phyloP scores from a whole-genome alignment of 2,113 vertebrate species.

The Origma solitaria region DNA sequence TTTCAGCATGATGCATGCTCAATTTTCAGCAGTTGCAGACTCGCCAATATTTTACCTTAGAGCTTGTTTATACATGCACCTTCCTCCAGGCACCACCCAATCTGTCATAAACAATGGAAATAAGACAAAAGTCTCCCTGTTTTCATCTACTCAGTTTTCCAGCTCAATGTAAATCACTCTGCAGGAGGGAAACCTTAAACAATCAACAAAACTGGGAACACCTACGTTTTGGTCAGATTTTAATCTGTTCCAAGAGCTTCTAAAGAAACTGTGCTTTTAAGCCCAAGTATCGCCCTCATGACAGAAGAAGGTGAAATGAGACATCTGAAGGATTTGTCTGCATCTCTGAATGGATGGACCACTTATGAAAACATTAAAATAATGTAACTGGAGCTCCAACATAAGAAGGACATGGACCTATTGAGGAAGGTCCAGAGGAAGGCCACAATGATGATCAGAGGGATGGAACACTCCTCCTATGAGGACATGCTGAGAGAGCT shows the following conservation, averaged over 20 bases:
- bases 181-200: neutral
- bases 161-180: neutral
- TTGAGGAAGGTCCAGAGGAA: neutral
- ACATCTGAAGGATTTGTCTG: neutral
- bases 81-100: neutral
- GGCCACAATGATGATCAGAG: neutral
- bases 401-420: neutral
- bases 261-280: neutral
- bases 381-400: neutral
- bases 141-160: neutral
- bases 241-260: neutral
- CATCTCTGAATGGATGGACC: neutral
- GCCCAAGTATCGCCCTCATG: neutral
- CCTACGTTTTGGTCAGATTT: neutral
- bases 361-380: constrained; percentile 1
- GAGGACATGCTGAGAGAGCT: neutral
- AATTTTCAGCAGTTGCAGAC: constrained; percentile 2
- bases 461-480: accelerated
- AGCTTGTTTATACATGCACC: constrained; percentile 29
- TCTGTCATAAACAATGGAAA: constrained; percentile 2
- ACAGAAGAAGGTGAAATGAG: neutral
- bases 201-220: neutral
- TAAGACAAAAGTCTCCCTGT: neutral
- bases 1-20: neutral
- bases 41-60: constrained; percentile 3